These are phyloP conservation scores for Montifringilla adamsi DNA, from an alignment of 2,113 vertebrate genomes.

Conservation along the genomic window DNA sequence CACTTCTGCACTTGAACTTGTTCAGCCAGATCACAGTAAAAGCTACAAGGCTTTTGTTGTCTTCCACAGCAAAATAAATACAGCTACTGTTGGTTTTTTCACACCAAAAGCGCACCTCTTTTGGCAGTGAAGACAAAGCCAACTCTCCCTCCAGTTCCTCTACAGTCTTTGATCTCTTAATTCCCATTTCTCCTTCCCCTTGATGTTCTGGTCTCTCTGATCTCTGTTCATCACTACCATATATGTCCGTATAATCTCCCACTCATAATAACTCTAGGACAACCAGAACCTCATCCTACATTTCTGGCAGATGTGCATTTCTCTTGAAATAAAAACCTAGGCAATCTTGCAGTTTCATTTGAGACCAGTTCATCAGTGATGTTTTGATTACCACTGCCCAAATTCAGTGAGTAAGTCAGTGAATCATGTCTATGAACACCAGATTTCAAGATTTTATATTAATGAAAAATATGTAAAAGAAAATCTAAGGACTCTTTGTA, in stretches of 20 bases:
- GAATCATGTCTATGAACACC: not conserved
- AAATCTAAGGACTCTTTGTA: not conserved
- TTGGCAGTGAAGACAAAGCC: conserved; percentile 48
- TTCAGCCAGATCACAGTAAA: not conserved
- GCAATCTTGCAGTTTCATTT: not conserved
- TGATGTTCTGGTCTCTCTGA: conserved; percentile 25
- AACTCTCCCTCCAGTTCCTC: conserved; percentile 29
- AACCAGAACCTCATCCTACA: not conserved
- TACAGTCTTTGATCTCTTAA: conserved; percentile 36
- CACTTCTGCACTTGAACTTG: not conserved
- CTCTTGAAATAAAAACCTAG: not conserved
- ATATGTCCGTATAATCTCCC: not conserved
- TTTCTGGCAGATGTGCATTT: not conserved
- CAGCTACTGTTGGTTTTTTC: not conserved
- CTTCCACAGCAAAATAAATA: not conserved
- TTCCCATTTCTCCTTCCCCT: conserved; percentile 39
- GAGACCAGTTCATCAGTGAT: not conserved
- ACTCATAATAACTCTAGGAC: not conserved
- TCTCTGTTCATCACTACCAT: conserved; percentile 10
- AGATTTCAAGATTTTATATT: not conserved
- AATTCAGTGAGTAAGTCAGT: not conserved
- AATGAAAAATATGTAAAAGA: not conserved
- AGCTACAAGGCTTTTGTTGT: not conserved
- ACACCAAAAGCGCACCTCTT: not conserved
- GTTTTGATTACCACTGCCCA: not conserved